Conservation (phyloP, 2,797 vertebrate genomes). For the Rhabdophis nuchalis region DNA sequence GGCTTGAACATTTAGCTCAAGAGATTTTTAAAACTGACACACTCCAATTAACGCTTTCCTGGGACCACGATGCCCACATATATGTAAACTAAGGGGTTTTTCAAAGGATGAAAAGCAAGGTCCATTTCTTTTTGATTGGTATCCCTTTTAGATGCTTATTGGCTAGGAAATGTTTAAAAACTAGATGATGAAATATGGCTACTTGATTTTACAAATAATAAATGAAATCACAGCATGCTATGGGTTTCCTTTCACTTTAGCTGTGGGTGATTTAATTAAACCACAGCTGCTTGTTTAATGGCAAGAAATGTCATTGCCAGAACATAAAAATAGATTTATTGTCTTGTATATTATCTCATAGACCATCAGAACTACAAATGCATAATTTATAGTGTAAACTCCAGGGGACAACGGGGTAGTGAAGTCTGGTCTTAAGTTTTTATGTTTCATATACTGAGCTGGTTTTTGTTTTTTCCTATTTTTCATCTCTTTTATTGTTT, state of each 20-base stretch:
- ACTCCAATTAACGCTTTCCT: background rate
- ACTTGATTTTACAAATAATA: slow-evolving; percentile 1
- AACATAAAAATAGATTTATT: background rate
- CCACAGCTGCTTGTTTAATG: background rate
- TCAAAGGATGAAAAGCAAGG: background rate
- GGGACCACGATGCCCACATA: background rate
- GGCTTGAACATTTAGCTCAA: background rate
- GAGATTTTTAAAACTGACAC: background rate
- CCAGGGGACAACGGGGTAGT: background rate
- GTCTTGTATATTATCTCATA: background rate
- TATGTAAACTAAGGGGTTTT: background rate
- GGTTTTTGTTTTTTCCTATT: background rate
- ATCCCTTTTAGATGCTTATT: background rate
- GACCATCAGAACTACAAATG: slow-evolving; percentile 1
- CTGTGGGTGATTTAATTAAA: slow-evolving; percentile 10
- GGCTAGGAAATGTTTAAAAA: background rate
- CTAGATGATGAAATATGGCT: background rate
- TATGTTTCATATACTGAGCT: background rate
- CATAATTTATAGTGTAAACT: background rate
- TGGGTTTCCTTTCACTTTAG: background rate
- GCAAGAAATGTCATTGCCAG: background rate
- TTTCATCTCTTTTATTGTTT: background rate
- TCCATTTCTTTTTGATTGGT: background rate
- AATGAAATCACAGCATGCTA: background rate
- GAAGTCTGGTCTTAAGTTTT: background rate